These are phyloP conservation scores for Darevskia nairensis DNA, from an alignment of 2,797 vertebrate species.

Conservation along the genomic window DNA sequence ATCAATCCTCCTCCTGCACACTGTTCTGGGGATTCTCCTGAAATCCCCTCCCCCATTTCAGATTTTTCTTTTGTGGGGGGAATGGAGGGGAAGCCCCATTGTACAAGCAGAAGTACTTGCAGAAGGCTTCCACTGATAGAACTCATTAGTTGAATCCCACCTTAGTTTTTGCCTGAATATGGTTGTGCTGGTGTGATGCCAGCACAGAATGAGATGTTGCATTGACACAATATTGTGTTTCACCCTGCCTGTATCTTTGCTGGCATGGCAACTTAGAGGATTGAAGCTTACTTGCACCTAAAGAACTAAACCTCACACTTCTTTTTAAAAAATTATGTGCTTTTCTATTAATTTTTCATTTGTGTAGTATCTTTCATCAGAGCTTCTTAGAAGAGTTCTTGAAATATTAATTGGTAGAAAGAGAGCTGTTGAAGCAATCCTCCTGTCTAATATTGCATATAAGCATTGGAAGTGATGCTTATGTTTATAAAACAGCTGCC, in stretches of 20 bases:
- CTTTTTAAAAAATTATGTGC: neutral
- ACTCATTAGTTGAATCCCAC: too few species aligned
- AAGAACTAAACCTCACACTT: neutral
- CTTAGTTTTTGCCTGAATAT: neutral
- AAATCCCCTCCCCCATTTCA: too few species aligned
- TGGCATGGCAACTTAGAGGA: neutral
- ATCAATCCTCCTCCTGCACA: too few species aligned
- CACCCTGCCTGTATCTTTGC: neutral
- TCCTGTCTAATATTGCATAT: neutral
- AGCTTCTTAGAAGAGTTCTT: neutral
- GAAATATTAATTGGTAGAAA: neutral
- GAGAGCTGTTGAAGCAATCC: neutral
- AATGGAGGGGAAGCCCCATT: too few species aligned
- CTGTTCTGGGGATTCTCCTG: too few species aligned
- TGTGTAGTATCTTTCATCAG: neutral
- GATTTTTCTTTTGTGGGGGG: too few species aligned
- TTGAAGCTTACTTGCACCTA: neutral
- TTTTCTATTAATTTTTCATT: constrained; percentile 8
- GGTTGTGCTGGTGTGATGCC: neutral
- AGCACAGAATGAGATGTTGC: neutral
- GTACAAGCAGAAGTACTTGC: too few species aligned
- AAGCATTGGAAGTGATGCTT: neutral
- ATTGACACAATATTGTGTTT: neutral
- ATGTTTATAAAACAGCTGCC: neutral
- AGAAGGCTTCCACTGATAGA: too few species aligned